Conservation (phyloP, 2,888 invertebrate species). For the Troides helena region DNA sequence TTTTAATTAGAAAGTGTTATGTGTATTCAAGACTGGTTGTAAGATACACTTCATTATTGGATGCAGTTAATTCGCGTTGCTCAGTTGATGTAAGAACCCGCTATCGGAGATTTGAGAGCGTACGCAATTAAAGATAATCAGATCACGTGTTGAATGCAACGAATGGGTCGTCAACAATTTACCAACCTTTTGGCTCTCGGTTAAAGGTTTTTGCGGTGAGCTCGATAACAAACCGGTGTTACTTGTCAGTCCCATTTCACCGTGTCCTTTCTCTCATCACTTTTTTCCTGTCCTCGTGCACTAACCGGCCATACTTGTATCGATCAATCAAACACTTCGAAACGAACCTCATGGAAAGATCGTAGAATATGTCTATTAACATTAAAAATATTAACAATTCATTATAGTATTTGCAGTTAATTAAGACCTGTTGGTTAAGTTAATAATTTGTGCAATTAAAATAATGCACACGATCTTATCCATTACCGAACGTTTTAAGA, state of each 20-base stretch:
- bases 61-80: constrained; percentile 8
- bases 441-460: no score
- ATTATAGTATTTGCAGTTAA: no score
- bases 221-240: constrained; percentile 84
- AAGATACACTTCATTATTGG: not conserved
- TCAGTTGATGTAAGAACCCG: not conserved
- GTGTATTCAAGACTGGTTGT: not conserved
- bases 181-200: constrained; percentile 57
- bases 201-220: constrained; percentile 68
- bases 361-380: no score
- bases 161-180: constrained; percentile 17
- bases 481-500: no score
- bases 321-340: constrained; percentile 61
- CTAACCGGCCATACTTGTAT: constrained; percentile 39
- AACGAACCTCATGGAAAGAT: constrained; percentile 37
- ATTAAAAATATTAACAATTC: no score
- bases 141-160: constrained; percentile 14
- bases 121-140: constrained; percentile 21
- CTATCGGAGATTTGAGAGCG: constrained; percentile 10
- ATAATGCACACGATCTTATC: no score
- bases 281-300: constrained; percentile 4
- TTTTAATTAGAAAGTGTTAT: not conserved
- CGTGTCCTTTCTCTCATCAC: constrained; percentile 31
- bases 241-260: constrained; percentile 80
- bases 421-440: no score